Base-by-base conservation (phyloP, 2,113 vertebrate species). In the Cisticola juncidis region DNA sequence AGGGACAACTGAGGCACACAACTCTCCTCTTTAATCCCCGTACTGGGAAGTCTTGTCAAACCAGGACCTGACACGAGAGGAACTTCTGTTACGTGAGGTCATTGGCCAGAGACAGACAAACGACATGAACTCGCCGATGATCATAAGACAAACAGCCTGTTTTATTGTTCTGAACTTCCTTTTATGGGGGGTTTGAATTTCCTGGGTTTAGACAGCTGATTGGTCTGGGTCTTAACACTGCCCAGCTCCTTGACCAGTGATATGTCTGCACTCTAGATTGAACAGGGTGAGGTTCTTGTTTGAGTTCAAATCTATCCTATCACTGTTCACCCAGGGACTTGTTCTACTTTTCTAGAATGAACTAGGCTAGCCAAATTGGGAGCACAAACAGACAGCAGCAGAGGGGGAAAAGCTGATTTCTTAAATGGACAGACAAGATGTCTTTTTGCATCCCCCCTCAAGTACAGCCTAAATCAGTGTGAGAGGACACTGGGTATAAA, bases 331-430 rank as follows among this genome's bases (percentile, higher is more conserved):
- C 6, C 22, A 35, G n/a, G n/a, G 14, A n/a, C 14, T 36, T 35
- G n/a, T 58, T 58, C 22, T 35, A 10, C 33, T 24, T 58, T 58
- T 58, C n/a, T 58, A 58, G 56, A 35, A 58, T 2, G 14, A 58
- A 7, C n/a, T 17, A 35, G 57, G n/a, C 57, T 35, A 58, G 23
- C 23, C 6, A 5, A 35, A 58, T 25, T 25, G 7, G 5, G 19
- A 78, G 4, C 1, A 1, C 0, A 0, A 76, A 24, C 17, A 21
- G 16, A 31, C 10, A 61, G 26, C 26, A 23, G 29, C 22, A 26
- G 1, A 6, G 4, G 1, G 6, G 6, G 12, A 7, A 42, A 54
- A 90, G 9, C 2, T 5, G 1, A 17, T 68, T 33, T 74, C 57
- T 76, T 64, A 33, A 50, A 56, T 26, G 10, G 40, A 50, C 40